These are phyloP conservation scores for Pachypsylla venusta DNA, from an alignment of 1,140 invertebrate species.

Conservation along the genomic window DNA sequence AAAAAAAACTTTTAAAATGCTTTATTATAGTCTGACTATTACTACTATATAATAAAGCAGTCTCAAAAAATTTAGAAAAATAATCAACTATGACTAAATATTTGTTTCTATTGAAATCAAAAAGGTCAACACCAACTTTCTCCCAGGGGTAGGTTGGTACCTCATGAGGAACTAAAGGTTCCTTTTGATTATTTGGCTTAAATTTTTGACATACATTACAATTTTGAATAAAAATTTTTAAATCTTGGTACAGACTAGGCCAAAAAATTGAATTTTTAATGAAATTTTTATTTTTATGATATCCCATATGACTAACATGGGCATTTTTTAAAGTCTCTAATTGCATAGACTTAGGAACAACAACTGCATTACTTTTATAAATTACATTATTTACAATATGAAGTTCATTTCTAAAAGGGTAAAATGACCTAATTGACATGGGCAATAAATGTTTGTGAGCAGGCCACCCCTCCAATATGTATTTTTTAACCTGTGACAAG, in stretches of 20 bases:
- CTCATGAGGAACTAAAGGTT: constrained; percentile 28
- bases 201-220: constrained; percentile 17
- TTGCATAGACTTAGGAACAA: neutral
- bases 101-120: constrained; percentile 25
- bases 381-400: constrained; percentile 18
- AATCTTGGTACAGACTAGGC: constrained; percentile 8
- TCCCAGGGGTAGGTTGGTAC: constrained; percentile 25
- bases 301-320: constrained; percentile 7
- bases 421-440: neutral
- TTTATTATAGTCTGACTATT: neutral
- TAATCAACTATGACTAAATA: constrained; percentile 26
- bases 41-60: neutral
- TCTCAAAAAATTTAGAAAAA: constrained; percentile 20
- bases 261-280: constrained; percentile 13
- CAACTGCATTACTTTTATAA: neutral
- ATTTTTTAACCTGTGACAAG: constrained; percentile 16
- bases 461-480: constrained; percentile 6
- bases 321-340: neutral
- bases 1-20: constrained; percentile 25
- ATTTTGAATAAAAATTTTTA: neutral
- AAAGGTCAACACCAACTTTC: constrained; percentile 28
- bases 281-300: neutral
- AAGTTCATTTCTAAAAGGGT: constrained; percentile 20
- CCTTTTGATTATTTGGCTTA: constrained; percentile 20
- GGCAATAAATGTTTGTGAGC: neutral